Base-by-base conservation (phyloP, 1,140 invertebrate genomes). In the Magallana ariakensis region DNA sequence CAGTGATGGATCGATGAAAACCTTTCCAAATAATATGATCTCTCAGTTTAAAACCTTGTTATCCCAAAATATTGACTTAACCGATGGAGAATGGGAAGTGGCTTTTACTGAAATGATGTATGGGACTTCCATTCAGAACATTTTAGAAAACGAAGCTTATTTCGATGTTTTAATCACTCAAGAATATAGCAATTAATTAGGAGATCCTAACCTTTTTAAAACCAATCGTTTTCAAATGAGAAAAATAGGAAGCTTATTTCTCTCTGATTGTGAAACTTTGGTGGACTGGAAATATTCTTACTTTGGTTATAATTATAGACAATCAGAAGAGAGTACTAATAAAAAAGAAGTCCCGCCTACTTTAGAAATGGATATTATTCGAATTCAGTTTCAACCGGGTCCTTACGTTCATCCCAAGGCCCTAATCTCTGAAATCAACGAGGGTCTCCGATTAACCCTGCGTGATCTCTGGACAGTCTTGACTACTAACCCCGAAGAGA, bases 11-110 rank as follows among this genome's bases (percentile, higher is more conserved):
- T 70, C n/a, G 3, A 70, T 70, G 62, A 0, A 22, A 6, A 22
- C 62, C 26, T 70, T 70, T 70, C 62, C 62, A 3, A 22, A 19
- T 9, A 70, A 70, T 70, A 26, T 10, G 19, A 22, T 19, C 6
- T n/a, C 62, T 70, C 62, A 70, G 26, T 70, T 70, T 11, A 70
- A 70, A 70, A 70, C 62, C 11, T 70, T 70, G 11, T 70, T 70
- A 70, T 4, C 62, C 7, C 62, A 70, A 26, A 11, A n/a, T 7
- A 9, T 70, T 10, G n/a, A 70, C 26, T 26, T 70, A 22, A 22
- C 19, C 10, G 62, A 70, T 11, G 62, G 62, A 19, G 5, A 70
- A 70, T 70, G 62, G 62, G 62, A 70, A 70, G 62, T 70, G 19
- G n/a, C n/a, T 26, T 22, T 70, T 9, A 19, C 62, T 9, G 22